Conservation (phyloP, 2,797 vertebrate species). For the Streptopelia turtur region DNA sequence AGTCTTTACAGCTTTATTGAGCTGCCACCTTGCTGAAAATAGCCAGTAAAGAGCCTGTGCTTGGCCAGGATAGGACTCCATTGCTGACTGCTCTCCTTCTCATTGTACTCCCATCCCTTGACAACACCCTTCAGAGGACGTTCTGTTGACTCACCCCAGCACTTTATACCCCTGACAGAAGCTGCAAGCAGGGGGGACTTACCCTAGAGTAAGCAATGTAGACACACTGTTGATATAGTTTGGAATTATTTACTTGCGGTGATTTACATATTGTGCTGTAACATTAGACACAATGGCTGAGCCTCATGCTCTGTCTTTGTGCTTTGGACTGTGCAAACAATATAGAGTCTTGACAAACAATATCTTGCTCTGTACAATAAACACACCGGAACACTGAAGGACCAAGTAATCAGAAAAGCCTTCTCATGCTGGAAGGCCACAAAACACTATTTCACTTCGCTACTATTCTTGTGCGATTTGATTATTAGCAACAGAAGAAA, state of each 20-base stretch:
- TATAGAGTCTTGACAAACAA: slow-evolving; percentile 14
- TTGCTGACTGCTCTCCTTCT: background rate
- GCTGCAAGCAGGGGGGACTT: background rate
- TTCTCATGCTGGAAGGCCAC: slow-evolving; percentile 54
- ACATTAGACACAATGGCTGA: slow-evolving; percentile 28
- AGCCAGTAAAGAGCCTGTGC: background rate
- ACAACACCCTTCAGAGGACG: background rate
- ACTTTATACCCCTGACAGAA: background rate
- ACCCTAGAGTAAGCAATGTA: background rate
- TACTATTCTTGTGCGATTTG: background rate
- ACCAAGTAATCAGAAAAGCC: slow-evolving; percentile 38
- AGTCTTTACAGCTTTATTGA: background rate
- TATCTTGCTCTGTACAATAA: slow-evolving; percentile 35
- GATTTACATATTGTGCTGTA: slow-evolving; percentile 48
- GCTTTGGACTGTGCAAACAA: slow-evolving; percentile 58
- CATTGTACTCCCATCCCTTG: accelerated
- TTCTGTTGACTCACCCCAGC: background rate
- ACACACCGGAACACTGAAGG: background rate
- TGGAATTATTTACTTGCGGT: slow-evolving; percentile 70
- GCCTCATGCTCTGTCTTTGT: slow-evolving; percentile 72
- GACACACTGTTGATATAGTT: background rate
- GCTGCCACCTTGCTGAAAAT: background rate
- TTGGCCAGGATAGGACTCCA: background rate
- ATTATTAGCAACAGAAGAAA: background rate
- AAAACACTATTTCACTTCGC: slow-evolving; percentile 6